These are phyloP conservation scores for Drosophila simulans DNA, from an alignment of 1,140 invertebrate species.

Conservation along the genomic window DNA sequence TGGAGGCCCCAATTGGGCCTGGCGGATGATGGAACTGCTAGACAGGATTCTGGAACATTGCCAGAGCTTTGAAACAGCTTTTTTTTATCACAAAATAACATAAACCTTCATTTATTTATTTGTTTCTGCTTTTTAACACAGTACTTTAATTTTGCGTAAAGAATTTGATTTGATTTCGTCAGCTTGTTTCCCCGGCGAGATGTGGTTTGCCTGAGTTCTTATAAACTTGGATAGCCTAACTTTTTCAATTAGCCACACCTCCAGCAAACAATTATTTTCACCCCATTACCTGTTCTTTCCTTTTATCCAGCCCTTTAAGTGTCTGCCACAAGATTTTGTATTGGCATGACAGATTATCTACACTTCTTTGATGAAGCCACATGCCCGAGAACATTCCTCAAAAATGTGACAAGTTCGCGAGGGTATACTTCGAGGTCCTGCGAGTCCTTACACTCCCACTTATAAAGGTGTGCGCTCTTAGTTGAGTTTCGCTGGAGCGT, in stretches of 20 bases:
- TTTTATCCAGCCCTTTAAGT: conserved; percentile 3
- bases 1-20: neutral
- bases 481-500: conserved; percentile 56
- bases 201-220: too few species aligned
- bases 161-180: too few species aligned
- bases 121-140: too few species aligned
- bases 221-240: too few species aligned
- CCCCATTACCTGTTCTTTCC: conserved; percentile 15
- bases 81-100: neutral
- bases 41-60: conserved; percentile 1
- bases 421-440: conserved; percentile 3
- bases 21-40: neutral
- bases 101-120: too few species aligned
- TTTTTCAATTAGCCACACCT: conserved; percentile 9
- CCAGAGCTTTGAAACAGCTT: conserved; percentile 23
- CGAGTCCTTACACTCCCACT: neutral
- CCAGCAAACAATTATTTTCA: conserved; percentile 2
- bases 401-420: conserved; percentile 22
- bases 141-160: too few species aligned
- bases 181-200: too few species aligned
- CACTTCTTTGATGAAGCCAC: conserved; percentile 47
- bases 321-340: conserved; percentile 32
- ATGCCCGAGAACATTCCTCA: conserved; percentile 32
- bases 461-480: conserved; percentile 48
- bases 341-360: conserved; percentile 51